phyloP scores from a whole-genome alignment of 2,797 vertebrate genomes.

The Hybognathus amarus region DNA sequence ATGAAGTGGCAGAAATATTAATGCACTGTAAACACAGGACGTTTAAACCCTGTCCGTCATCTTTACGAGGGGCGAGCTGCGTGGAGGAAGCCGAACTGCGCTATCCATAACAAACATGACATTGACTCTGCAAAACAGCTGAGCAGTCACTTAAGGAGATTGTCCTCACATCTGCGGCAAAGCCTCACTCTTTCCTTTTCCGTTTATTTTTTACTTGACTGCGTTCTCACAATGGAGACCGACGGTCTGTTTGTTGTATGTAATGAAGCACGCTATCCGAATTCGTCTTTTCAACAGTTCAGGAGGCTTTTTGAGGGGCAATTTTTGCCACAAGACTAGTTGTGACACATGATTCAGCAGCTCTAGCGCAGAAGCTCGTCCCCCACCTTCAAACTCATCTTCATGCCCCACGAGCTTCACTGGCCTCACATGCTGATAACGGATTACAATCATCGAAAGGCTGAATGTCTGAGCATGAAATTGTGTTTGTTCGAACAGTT shows the following conservation, averaged over 20 bases:
- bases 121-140: slow-evolving; percentile 66
- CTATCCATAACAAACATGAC: slow-evolving; percentile 67
- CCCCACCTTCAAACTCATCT: slow-evolving; percentile 36
- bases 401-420: slow-evolving; percentile 36
- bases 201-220: slow-evolving; percentile 33
- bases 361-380: slow-evolving; percentile 16
- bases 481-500: slow-evolving; percentile 54
- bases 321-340: slow-evolving; percentile 56
- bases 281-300: slow-evolving; percentile 58
- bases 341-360: slow-evolving; percentile 60
- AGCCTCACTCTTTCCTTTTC: not conserved
- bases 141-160: slow-evolving; percentile 64
- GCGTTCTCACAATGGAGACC: not conserved
- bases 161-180: slow-evolving; percentile 41
- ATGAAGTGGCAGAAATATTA: slow-evolving; percentile 74
- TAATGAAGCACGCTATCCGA: slow-evolving; percentile 15
- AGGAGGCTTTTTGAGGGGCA: slow-evolving; percentile 44
- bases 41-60: slow-evolving; percentile 72
- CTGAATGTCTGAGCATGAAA: slow-evolving; percentile 54
- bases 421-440: slow-evolving; percentile 55
- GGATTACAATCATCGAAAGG: slow-evolving; percentile 55
- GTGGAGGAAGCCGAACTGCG: slow-evolving; percentile 5
- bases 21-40: slow-evolving; percentile 71
- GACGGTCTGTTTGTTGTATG: slow-evolving; percentile 28
- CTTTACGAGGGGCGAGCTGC: slow-evolving; percentile 71